Evolutionary conservation across 2,113 vertebrate genomes (phyloP), one percentile per base, ranked within the genome.

Genomic region (Xerus inauris): DNA sequence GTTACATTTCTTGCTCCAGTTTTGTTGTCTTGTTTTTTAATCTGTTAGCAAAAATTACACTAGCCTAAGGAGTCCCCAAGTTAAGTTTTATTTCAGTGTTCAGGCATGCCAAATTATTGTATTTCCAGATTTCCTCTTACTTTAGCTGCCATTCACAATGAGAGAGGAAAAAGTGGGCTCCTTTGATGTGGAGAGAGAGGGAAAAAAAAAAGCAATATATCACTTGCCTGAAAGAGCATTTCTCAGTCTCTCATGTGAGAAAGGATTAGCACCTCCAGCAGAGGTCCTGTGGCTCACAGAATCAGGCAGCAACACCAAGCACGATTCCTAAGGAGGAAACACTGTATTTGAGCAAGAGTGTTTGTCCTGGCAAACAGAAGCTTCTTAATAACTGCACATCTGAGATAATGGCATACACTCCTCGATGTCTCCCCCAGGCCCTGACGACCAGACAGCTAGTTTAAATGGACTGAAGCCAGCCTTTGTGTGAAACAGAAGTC

Each of bases 261-360:
- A 99, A 98, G 99, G 99, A 99, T 99, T 99, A 99, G 98, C 98
- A 99, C 98, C 98, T 98, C 98, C 98, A 98, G 98, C 99, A 99
- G 99, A 99, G 98, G 98, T 98, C 98, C 94, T 95, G 97, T 94
- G 96, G 99, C 98, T 98, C 98, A 98, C 98, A 98, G 98, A 98
- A 97, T 97, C 95, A 87, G 98, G 98, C 97, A 98, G 98, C 97
- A 97, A 91, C 95, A 76, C 98, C 98, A 97, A 98, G 96, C 97
- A 97, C 98, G 98, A 97, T 98, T 98, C 98, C 97, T 97, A 97
- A 98, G 97, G 96, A 98, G 98, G 98, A 98, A 98, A 98, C 98
- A 98, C 98, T 98, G 98, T 98, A 98, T 99, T 98, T 98, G 98
- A 98, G 98, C 95, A 98, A 98, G 98, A 96, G 97, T 98, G 98